These are phyloP conservation scores for Halesus radiatus DNA, from an alignment of 1,140 invertebrate genomes.

Conservation along the genomic window DNA sequence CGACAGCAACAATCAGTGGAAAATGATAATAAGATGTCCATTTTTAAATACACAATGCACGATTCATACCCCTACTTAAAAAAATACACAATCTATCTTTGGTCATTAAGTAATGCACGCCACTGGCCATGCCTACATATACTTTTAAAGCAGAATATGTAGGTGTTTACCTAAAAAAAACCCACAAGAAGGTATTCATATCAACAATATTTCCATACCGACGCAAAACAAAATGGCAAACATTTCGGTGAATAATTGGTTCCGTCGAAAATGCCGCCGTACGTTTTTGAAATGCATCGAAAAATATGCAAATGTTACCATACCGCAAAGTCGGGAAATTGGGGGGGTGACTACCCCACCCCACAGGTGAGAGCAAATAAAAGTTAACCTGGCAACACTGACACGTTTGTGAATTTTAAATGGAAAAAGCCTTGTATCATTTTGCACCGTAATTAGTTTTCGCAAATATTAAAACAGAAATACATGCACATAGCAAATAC, in stretches of 20 bases:
- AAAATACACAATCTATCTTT: no score
- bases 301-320: slow-evolving; percentile 52
- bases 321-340: neutral
- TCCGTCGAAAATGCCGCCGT: neutral
- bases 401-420: neutral
- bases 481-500: no score
- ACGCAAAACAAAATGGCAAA: slow-evolving; percentile 36
- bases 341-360: neutral
- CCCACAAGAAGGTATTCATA: no score
- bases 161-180: no score
- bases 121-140: no score
- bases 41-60: no score
- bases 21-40: no score
- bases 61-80: no score
- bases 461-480: neutral
- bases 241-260: slow-evolving; percentile 37
- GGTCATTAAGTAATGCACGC: no score
- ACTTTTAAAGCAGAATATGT: no score
- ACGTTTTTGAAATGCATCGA: slow-evolving; percentile 44
- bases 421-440: no score
- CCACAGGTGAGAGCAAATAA: slow-evolving; percentile 13
- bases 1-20: no score
- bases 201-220: slow-evolving; percentile 18
- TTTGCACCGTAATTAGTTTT: neutral
- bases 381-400: neutral